Base-by-base conservation (phyloP, 2,113 vertebrate species). In the Rhinolophus ferrumequinum region DNA sequence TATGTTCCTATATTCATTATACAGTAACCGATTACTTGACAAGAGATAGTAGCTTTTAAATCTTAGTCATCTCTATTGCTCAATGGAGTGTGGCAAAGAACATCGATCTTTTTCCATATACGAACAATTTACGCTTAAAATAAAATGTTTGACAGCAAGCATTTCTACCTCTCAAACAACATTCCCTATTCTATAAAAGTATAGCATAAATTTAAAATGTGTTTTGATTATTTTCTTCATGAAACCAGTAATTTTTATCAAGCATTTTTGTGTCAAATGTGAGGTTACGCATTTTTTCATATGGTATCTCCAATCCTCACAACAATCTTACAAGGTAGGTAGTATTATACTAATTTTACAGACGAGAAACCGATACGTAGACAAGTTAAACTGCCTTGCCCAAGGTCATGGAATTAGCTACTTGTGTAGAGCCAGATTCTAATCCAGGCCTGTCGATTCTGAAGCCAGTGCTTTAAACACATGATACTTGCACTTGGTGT, bases 221-320 rank as follows among this genome's bases (percentile, higher is more conserved):
- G 80, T 86, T 83, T 64, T 80, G 24, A 93, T 90, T 84, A 62
- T 94, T 91, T 80, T 93, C 26, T 50, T 69, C 38, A 90, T 50
- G 52, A 94, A 94, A 87, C 30, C 33, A 94, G 35, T 10, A 94
- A 81, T 56, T 67, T 93, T 97, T 90, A 84, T 33, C 88, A 66
- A 69, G 93, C 47, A 52, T 67, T 81, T 96, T n/a, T 87, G 30
- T 28, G 62, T 93, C 33, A 52, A 92, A 84, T 80, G 60, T 13
- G 41, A 90, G 30, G 50, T 28, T 92, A 77, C 73, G n/a, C 12
- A 70, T 86, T 93, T 82, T 77, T 90, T 90, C 58, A 62, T 44
- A 80, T 22, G 21, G 2, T 56, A 82, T 77, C 81, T 93, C 62
- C 28, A 87, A 35, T 84, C 56, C 58, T 72, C 30, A 90, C 1